phyloP scores from a whole-genome alignment of 2,797 vertebrate genomes.

The Sebastes steindachneri region DNA sequence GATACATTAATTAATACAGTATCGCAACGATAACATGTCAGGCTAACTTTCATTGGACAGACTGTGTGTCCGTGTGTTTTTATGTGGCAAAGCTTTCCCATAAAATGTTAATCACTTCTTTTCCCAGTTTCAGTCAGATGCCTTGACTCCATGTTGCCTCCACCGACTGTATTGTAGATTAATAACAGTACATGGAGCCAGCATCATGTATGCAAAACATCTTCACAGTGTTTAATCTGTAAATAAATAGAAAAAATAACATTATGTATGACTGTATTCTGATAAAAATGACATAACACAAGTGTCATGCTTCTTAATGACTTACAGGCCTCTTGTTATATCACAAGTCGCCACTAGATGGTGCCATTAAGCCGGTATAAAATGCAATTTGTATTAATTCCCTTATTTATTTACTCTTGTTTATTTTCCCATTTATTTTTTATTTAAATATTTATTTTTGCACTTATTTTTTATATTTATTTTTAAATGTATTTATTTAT shows the following conservation, averaged over 20 bases:
- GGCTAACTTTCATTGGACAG: not conserved
- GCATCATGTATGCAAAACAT: not conserved
- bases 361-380: not conserved
- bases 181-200: not conserved
- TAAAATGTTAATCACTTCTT: not conserved
- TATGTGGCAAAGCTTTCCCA: slow-evolving; percentile 20
- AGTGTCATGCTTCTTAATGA: not conserved
- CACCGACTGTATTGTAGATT: not conserved
- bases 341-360: slow-evolving; percentile 30
- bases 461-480: no score
- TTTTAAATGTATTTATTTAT: no score
- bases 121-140: not conserved
- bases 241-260: not conserved
- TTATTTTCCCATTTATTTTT: no score
- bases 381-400: no score
- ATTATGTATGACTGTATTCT: not conserved
- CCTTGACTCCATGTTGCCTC: not conserved
- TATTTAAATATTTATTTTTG: no score
- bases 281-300: not conserved
- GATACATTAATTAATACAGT: not conserved
- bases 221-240: not conserved
- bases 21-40: not conserved
- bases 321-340: not conserved
- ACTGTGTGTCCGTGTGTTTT: not conserved
- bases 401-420: no score